Percentiles rank a stretch among this genome's conserved stretches.
These are phyloP conservation scores for Pogonophryne albipinna DNA, from an alignment of 2,797 vertebrate genomes.

Conservation along the genomic window DNA sequence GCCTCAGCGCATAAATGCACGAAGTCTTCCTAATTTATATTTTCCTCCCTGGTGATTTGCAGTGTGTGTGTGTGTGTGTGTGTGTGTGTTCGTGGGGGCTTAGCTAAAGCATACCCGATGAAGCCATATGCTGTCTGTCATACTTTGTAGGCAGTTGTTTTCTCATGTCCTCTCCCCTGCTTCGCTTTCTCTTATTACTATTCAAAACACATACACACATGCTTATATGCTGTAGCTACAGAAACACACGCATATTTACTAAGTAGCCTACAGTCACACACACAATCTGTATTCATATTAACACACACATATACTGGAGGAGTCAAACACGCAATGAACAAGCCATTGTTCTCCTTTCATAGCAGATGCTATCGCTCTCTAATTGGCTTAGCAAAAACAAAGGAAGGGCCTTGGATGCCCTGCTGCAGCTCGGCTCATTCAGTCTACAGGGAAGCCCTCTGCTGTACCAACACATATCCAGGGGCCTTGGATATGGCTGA, in stretches of 20 bases:
- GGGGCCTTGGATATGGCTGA: slow-evolving; percentile 70
- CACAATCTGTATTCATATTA: slow-evolving; percentile 37
- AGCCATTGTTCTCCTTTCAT: slow-evolving; percentile 82
- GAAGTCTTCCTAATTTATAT: slow-evolving; percentile 67
- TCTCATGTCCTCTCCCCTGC: slow-evolving; percentile 68
- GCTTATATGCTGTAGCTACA: slow-evolving; percentile 56
- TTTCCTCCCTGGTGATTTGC: slow-evolving; percentile 50
- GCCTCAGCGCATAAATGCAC: slow-evolving; percentile 68
- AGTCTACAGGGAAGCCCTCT: slow-evolving; percentile 74
- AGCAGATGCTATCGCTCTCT: slow-evolving; percentile 84
- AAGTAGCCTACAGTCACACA: slow-evolving; percentile 63
- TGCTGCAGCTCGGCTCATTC: slow-evolving; percentile 60
- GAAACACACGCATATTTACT: slow-evolving; percentile 52
- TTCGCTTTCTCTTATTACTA: slow-evolving; percentile 30
- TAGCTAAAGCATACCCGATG: slow-evolving; percentile 73
- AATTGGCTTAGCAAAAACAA: slow-evolving; percentile 87
- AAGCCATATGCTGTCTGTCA: slow-evolving; percentile 80
- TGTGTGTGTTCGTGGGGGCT: slow-evolving; percentile 25
- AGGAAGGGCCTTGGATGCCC: slow-evolving; percentile 80
- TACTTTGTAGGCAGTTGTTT: slow-evolving; percentile 58
- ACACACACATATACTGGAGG: slow-evolving; percentile 39
- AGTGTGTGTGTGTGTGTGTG: slow-evolving; percentile 15
- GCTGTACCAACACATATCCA: slow-evolving; percentile 59
- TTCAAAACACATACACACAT: slow-evolving; percentile 60
- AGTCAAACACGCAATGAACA: slow-evolving; percentile 68